Base-by-base conservation (phyloP, 2,888 invertebrate species). In the Romanomermis culicivorax region DNA sequence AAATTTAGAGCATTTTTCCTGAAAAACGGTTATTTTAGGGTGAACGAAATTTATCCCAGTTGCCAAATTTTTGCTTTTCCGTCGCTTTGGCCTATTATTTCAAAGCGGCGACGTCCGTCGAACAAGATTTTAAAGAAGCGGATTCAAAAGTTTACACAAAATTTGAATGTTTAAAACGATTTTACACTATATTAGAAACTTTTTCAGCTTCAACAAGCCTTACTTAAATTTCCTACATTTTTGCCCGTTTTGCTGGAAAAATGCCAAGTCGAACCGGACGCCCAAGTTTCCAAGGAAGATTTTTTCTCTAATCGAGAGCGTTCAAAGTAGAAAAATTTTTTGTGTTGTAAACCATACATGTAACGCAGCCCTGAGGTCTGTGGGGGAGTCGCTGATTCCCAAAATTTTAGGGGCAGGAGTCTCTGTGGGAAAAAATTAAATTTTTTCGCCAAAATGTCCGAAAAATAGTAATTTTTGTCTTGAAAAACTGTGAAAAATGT, bases 31-130 rank as follows among this genome's bases (percentile, higher is more conserved):
- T 52, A 7, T 56, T 58, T 48, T 60, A 71, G 70, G 63, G 65
- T 14, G 69, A 74, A 51, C 77, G 80, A 61, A 83, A 83, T 71
- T 71, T 85, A 48, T 77, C 79, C 43, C 82, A 83, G 68, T 71
- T 88, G 57, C 87, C 87, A n/a, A 87, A 86, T 68, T 82, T 85
- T 75, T 81, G 82, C 0, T 85, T 80, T 69, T 84, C 85, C 1
- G 73, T 81, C 57, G 81, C 86, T 0, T 71, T 86, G 60, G 83
- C 83, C 1, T 72, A 79, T 62, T 81, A 79, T 68, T 76, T 62
- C 29, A 53, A 60, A 42, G 30, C 53, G 42, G n/a, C n/a, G n/a
- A n/a, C n/a, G n/a, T 71, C 75, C 51, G 59, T 60, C 42, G 56
- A 56, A 1, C 61, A 56, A 14, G 51, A 36, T 2, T 47, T 51